Conservation (phyloP, 2,797 vertebrate species). For the Eidolon dupreanum region DNA sequence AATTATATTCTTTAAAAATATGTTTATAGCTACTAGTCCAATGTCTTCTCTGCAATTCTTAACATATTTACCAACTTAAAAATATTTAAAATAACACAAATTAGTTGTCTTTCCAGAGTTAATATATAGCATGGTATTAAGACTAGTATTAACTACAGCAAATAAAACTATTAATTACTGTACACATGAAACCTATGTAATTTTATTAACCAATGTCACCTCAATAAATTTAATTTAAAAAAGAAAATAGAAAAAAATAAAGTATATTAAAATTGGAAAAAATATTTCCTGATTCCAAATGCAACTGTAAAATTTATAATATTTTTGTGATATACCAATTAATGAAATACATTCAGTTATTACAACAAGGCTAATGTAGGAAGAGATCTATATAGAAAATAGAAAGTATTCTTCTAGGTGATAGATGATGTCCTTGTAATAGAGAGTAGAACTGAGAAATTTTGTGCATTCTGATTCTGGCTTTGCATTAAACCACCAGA, state of each 20-base stretch:
- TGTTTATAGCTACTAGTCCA: not conserved
- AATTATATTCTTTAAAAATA: constrained; percentile 7
- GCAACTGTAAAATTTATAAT: not conserved
- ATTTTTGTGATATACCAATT: constrained; percentile 25
- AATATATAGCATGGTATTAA: not conserved
- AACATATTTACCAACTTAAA: not conserved
- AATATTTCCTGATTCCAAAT: not conserved
- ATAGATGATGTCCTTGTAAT: not conserved
- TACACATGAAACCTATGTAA: too few relatives aligned
- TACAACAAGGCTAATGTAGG: not conserved
- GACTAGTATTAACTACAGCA: not conserved
- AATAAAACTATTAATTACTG: not conserved
- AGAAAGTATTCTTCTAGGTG: not conserved
- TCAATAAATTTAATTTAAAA: too few relatives aligned
- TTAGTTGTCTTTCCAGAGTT: constrained; percentile 8
- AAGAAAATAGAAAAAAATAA: too few relatives aligned
- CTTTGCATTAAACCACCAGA: not conserved
- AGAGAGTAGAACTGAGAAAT: not conserved
- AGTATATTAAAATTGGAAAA: too few relatives aligned
- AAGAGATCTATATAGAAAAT: not conserved
- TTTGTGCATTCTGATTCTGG: not conserved
- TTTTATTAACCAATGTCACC: too few relatives aligned
- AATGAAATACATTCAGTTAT: constrained; percentile 6
- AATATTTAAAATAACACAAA: constrained; percentile 1
- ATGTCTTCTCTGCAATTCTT: not conserved